Conservation (phyloP, 2,888 invertebrate genomes). For the Autographa gamma region DNA sequence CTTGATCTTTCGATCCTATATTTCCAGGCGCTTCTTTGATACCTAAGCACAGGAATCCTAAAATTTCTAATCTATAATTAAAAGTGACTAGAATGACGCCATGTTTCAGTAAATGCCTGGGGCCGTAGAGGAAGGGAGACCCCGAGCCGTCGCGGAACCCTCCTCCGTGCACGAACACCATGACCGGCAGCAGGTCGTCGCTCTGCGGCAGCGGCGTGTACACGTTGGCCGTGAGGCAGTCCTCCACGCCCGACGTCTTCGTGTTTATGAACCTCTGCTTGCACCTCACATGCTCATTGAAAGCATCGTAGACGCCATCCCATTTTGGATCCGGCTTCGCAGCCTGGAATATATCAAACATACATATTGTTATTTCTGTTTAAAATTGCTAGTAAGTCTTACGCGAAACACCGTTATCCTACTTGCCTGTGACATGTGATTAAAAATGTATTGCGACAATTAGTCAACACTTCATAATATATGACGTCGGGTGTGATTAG, state of each 20-base stretch:
- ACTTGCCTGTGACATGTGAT: slow-evolving; percentile 25
- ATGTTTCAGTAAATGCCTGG: slow-evolving; percentile 76
- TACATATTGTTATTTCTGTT: background rate
- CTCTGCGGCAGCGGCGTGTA: slow-evolving; percentile 70
- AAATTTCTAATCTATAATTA: slow-evolving; percentile 81
- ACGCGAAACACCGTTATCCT: slow-evolving; percentile 18
- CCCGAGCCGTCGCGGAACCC: slow-evolving; percentile 82
- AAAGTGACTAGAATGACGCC: slow-evolving; percentile 79
- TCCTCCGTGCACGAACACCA: slow-evolving; percentile 85
- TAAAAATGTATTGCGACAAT: slow-evolving; percentile 40
- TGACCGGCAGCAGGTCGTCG: slow-evolving; percentile 71
- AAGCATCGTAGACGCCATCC: slow-evolving; percentile 74
- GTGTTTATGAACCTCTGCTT: slow-evolving; percentile 73
- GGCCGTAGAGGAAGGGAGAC: slow-evolving; percentile 78
- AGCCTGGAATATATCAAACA: slow-evolving; percentile 64
- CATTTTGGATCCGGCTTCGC: slow-evolving; percentile 71
- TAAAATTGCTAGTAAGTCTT: background rate
- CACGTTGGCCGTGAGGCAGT: slow-evolving; percentile 80
- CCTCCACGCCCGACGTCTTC: slow-evolving; percentile 72
- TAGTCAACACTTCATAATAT: slow-evolving; percentile 31
- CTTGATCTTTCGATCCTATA: slow-evolving; percentile 82
- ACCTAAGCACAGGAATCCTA: slow-evolving; percentile 81
- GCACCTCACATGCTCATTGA: slow-evolving; percentile 77
- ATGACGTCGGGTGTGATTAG: slow-evolving; percentile 41
- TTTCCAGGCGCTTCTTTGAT: slow-evolving; percentile 83